Evolutionary conservation across 1,140 invertebrate genomes (phyloP).

Genomic region (Rhyzopertha dominica): DNA sequence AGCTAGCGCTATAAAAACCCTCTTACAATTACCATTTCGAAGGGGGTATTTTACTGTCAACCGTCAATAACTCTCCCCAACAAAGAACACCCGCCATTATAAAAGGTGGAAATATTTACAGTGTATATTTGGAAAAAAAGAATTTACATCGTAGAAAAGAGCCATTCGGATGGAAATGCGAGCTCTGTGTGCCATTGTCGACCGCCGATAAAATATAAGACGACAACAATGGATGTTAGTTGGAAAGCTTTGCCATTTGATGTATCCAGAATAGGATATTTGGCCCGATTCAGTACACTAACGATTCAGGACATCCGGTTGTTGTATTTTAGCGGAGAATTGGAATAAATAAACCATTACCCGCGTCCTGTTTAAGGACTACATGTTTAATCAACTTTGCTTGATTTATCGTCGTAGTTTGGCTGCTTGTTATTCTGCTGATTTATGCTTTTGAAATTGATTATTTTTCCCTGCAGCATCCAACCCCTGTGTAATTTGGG

Average conservation of each 20-base stretch:
- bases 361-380: too few relatives aligned
- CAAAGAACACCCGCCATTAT: conserved; percentile 29
- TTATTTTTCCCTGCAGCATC: background rate
- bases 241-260: conserved; percentile 35
- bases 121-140: conserved; percentile 36
- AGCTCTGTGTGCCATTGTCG: conserved; percentile 38
- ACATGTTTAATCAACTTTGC: conserved; percentile 21
- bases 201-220: conserved; percentile 43
- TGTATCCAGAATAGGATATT: conserved; percentile 36
- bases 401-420: conserved; percentile 9
- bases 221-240: conserved; percentile 41
- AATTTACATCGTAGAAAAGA: conserved; percentile 42
- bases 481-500: background rate
- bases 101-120: conserved; percentile 39
- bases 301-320: conserved; percentile 36
- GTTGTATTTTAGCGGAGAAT: conserved; percentile 32
- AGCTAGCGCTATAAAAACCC: too few relatives aligned
- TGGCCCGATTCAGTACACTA: conserved; percentile 31
- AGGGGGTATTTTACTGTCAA: too few relatives aligned
- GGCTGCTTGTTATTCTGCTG: background rate
- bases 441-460: background rate
- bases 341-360: conserved; percentile 37
- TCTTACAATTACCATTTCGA: too few relatives aligned
- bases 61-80: conserved; percentile 25
- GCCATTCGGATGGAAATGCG: conserved; percentile 43